Conservation (phyloP, 2,113 vertebrate genomes). For the Stictonetta naevosa region DNA sequence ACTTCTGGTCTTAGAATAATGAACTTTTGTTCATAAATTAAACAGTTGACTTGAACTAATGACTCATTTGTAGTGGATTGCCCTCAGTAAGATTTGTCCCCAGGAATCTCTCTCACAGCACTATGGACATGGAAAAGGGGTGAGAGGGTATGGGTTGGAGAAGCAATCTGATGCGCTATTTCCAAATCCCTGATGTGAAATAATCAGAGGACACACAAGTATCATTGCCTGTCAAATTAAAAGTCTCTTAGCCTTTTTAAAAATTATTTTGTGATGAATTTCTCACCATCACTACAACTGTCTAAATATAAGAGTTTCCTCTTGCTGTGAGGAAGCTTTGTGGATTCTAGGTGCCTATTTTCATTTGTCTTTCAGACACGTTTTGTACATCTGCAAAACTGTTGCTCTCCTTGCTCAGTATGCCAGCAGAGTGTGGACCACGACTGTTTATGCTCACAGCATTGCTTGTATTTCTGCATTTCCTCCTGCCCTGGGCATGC, state of each 20-base stretch:
- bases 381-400: neutral
- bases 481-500: neutral
- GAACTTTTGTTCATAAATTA: neutral
- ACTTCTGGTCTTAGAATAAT: neutral
- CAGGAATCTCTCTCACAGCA: neutral
- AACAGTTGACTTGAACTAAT: neutral
- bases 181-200: neutral
- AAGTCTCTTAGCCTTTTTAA: neutral
- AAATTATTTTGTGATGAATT: neutral
- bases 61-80: neutral
- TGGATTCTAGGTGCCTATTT: neutral
- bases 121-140: neutral
- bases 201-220: neutral
- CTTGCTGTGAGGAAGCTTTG: neutral
- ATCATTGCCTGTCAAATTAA: neutral
- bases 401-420: neutral
- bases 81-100: neutral
- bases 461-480: neutral
- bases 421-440: neutral
- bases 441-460: neutral
- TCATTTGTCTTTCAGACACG: neutral
- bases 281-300: neutral
- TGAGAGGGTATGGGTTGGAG: neutral
- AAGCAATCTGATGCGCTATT: neutral
- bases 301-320: neutral